These are phyloP conservation scores for Cotesia glomerata DNA, from an alignment of 1,140 invertebrate species.

Conservation along the genomic window DNA sequence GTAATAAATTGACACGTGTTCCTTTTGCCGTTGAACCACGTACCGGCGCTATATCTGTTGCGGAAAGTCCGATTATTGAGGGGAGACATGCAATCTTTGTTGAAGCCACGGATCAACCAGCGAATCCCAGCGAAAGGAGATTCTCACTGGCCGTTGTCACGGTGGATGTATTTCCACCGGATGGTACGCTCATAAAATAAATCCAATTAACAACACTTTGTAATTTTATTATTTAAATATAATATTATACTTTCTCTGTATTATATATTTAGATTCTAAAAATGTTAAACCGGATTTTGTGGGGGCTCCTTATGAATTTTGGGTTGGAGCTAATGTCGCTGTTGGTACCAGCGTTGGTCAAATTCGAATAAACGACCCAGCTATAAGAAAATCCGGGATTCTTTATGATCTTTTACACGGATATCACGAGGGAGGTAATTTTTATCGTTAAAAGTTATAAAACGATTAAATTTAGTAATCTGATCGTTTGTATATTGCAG, in stretches of 20 bases:
- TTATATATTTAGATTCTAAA: slow-evolving; percentile 8
- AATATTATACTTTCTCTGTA: not conserved
- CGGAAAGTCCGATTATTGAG: slow-evolving; percentile 69
- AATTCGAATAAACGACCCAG: slow-evolving; percentile 74
- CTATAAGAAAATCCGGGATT: slow-evolving; percentile 70
- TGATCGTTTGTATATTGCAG: slow-evolving; percentile 58
- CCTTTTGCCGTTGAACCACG: slow-evolving; percentile 76
- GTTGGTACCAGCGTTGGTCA: slow-evolving; percentile 87
- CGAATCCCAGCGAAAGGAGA: slow-evolving; percentile 80
- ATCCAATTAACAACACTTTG: not conserved
- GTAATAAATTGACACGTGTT: slow-evolving; percentile 64
- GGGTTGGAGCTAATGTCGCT: slow-evolving; percentile 82
- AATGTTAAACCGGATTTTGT: slow-evolving; percentile 77
- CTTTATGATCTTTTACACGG: slow-evolving; percentile 81
- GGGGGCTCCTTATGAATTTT: slow-evolving; percentile 88
- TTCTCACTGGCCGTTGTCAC: slow-evolving; percentile 84
- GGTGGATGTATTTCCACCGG: slow-evolving; percentile 69
- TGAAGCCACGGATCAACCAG: slow-evolving; percentile 80
- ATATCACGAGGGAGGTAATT: slow-evolving; percentile 78
- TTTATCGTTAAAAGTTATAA: slow-evolving; percentile 17
- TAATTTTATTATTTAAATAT: not conserved
- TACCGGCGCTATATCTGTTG: slow-evolving; percentile 75
- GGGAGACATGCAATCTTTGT: slow-evolving; percentile 80
- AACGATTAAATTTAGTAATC: not conserved
- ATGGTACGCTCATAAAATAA: slow-evolving; percentile 47